A percentile compares a stretch with the other conserved stretches of the same genome.
These are phyloP conservation scores for Gymnopithys bicolor DNA, from an alignment of 2,797 vertebrate species.

Conservation along the genomic window DNA sequence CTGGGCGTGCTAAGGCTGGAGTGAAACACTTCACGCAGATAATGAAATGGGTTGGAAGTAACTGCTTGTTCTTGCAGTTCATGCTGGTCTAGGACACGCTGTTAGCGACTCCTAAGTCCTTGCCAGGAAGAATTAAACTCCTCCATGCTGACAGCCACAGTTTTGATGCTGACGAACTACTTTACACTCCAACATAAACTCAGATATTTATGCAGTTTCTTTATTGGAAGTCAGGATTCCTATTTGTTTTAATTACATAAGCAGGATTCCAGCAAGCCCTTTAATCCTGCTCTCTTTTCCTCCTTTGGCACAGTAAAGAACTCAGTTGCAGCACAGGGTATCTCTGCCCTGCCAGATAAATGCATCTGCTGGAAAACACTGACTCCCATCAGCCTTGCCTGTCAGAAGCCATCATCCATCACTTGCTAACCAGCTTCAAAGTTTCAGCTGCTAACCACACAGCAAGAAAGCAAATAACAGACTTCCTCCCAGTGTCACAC, in stretches of 20 bases:
- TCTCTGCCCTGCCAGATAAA: constrained; percentile 39
- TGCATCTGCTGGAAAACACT: constrained; percentile 6
- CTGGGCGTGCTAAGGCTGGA: not conserved
- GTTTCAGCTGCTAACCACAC: constrained; percentile 23
- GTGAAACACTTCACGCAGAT: not conserved
- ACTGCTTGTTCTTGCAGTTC: not conserved
- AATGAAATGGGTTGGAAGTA: not conserved
- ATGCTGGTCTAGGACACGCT: not conserved
- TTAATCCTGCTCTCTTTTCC: not conserved
- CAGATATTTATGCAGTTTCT: constrained; percentile 54
- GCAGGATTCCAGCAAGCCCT: constrained; percentile 36
- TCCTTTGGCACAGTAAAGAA: not conserved
- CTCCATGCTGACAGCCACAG: constrained; percentile 52
- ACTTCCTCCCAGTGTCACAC: not conserved
- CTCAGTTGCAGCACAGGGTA: not conserved
- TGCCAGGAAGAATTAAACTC: constrained; percentile 60
- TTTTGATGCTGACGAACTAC: constrained; percentile 58
- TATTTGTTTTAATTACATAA: constrained; percentile 61
- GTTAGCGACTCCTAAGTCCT: not conserved
- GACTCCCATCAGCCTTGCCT: constrained; percentile 25
- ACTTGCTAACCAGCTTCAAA: constrained; percentile 35
- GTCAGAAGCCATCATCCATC: constrained; percentile 39
- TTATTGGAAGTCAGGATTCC: constrained; percentile 49
- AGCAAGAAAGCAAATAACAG: constrained; percentile 10
- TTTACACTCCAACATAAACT: constrained; percentile 48